Base-by-base conservation (phyloP, 2,888 invertebrate species). In the Mellilla xanthometata region DNA sequence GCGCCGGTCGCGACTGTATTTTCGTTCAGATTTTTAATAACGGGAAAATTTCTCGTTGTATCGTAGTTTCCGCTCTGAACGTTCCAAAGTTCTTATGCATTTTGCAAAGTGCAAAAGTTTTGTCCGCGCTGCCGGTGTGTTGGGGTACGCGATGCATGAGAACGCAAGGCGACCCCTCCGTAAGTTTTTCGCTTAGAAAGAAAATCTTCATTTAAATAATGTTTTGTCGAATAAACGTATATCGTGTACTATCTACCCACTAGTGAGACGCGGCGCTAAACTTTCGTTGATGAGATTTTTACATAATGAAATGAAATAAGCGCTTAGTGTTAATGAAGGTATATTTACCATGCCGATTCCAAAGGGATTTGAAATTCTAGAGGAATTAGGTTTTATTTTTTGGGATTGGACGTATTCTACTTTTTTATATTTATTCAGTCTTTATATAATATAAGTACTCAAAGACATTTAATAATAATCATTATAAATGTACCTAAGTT, bases 31-130 rank as follows among this genome's bases (percentile, higher is more conserved):
- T 58, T 60, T 63, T 55, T 68, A n/a, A 64, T 65, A 65, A 63
- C 54, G 43, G 56, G 60, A 61, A 63, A 65, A 62, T 58, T 66
- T 64, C 60, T 62, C 58, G 62, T 61, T 60, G 59, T 68, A 58
- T 68, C 66, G 62, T 62, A 62, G 63, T 66, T 70, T 61, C 56
- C 57, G 56, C 56, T 63, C 64, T 67, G 66, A 68, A 72, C 72
- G 72, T 72, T 76, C 65, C 68, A 60, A 77, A 80, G 64, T 78
- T 82, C 76, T 74, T 77, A 76, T 78, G 76, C 79, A 81, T 81
- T 82, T 80, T 73, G 77, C 74, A 78, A 81, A 81, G 74, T 78
- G 76, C 72, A 76, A 79, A 84, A 83, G 81, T 82, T 82, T 75
- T 66, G 64, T 62, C 66, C 72, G 70, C 73, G 69, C 68, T n/a